Percentiles rank a stretch among this genome's conserved stretches.
These are phyloP conservation scores for Calliphora vicina DNA, from an alignment of 1,140 invertebrate genomes.

Conservation along the genomic window DNA sequence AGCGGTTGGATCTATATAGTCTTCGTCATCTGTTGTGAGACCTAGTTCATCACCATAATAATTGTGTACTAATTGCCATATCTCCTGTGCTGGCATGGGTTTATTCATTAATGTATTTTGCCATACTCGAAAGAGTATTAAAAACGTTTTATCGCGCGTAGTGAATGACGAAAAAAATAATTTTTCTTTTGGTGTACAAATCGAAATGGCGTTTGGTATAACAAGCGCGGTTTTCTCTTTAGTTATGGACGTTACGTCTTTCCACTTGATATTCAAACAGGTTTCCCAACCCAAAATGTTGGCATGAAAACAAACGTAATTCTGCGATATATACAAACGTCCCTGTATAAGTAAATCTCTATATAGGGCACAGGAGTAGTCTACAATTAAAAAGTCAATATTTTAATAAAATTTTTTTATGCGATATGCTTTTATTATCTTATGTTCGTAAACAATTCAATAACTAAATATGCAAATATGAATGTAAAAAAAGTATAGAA, in stretches of 20 bases:
- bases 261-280: constrained; percentile 80
- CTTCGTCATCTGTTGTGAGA: constrained; percentile 91
- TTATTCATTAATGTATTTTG: constrained; percentile 93
- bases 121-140: constrained; percentile 95
- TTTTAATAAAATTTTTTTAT: too few relatives aligned
- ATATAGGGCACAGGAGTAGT: constrained; percentile 96
- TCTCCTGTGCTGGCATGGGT: constrained; percentile 84
- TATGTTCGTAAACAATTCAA: not conserved
- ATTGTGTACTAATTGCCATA: constrained; percentile 88
- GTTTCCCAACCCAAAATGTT: constrained; percentile 97
- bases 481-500: too few relatives aligned
- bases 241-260: constrained; percentile 89
- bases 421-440: too few relatives aligned
- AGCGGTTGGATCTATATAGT: constrained; percentile 71
- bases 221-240: constrained; percentile 91
- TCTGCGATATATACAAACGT: constrained; percentile 90
- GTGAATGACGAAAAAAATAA: constrained; percentile 94
- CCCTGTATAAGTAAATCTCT: constrained; percentile 93
- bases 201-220: constrained; percentile 93
- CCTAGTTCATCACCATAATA: constrained; percentile 93
- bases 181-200: constrained; percentile 84
- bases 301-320: constrained; percentile 94
- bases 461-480: too few relatives aligned
- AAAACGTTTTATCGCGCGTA: constrained; percentile 89
- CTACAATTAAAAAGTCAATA: constrained; percentile 68